Conservation (phyloP, 2,888 invertebrate species). For the Caradrina kadenii region DNA sequence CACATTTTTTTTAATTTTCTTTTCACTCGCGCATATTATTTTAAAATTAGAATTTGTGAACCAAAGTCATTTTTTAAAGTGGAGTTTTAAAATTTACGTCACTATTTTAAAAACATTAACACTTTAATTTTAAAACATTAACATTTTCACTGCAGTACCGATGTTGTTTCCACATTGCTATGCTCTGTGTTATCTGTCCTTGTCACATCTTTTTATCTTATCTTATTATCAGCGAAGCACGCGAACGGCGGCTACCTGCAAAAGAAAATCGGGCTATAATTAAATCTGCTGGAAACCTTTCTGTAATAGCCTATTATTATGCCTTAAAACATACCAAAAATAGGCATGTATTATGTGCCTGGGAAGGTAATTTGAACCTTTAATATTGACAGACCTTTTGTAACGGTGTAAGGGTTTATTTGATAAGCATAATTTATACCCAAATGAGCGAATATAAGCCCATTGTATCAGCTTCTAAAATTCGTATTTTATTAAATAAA, state of each 20-base stretch:
- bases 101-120: conserved; percentile 11
- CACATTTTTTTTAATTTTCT: conserved; percentile 26
- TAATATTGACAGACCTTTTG: conserved; percentile 29
- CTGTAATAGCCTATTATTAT: neutral
- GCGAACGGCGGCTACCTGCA: conserved; percentile 59
- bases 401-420: conserved; percentile 5
- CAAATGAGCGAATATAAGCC: conserved; percentile 10
- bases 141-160: conserved; percentile 32
- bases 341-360: neutral
- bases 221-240: conserved; percentile 52
- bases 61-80: conserved; percentile 30
- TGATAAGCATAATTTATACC: conserved; percentile 9
- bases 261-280: conserved; percentile 61
- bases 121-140: conserved; percentile 17
- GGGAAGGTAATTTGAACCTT: conserved; percentile 13
- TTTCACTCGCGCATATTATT: conserved; percentile 29
- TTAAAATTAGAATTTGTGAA: conserved; percentile 8
- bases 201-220: conserved; percentile 66
- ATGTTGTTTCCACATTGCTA: conserved; percentile 33
- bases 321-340: neutral
- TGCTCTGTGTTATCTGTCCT: conserved; percentile 57
- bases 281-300: conserved; percentile 47
- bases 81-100: neutral
- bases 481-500: conserved; percentile 15
- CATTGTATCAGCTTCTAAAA: conserved; percentile 17